Percentiles rank a stretch among this genome's conserved stretches.
These are phyloP conservation scores for Schizotus pectinicornis DNA, from an alignment of 2,888 invertebrate genomes.

Conservation along the genomic window DNA sequence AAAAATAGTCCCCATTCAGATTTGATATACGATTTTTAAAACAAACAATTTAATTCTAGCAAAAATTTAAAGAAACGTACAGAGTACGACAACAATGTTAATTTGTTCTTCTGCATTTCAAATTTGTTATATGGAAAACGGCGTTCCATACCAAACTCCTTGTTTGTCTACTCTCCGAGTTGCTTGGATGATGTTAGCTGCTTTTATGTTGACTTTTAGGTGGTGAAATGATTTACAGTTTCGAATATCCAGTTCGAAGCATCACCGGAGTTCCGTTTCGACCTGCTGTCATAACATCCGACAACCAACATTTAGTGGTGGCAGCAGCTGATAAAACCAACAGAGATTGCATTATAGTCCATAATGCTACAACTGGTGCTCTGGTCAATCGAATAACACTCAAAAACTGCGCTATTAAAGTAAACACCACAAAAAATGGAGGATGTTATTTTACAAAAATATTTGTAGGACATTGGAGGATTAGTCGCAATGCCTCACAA, in stretches of 20 bases:
- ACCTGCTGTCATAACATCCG: conserved; percentile 80
- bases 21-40: too few relatives aligned
- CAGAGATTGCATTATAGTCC: conserved; percentile 82
- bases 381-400: conserved; percentile 60
- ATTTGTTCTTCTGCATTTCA: too few relatives aligned
- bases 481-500: conserved; percentile 86
- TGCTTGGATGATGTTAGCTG: too few relatives aligned
- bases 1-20: too few relatives aligned
- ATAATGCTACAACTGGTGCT: conserved; percentile 81
- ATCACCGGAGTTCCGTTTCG: conserved; percentile 74
- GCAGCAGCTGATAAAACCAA: conserved; percentile 81
- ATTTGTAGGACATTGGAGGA: conserved; percentile 75
- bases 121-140: too few relatives aligned
- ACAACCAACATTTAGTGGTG: conserved; percentile 77
- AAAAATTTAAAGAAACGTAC: too few relatives aligned
- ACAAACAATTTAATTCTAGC: too few relatives aligned
- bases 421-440: too few relatives aligned
- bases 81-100: too few relatives aligned
- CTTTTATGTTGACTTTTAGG: conserved; percentile 61
- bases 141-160: too few relatives aligned
- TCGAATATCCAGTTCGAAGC: conserved; percentile 81
- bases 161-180: too few relatives aligned
- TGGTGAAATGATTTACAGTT: conserved; percentile 78
- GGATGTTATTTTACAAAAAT: too few relatives aligned
- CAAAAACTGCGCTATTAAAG: conserved; percentile 66